Evolutionary conservation across 1,140 invertebrate species (phyloP).

Genomic region (Bombus terrestris): DNA sequence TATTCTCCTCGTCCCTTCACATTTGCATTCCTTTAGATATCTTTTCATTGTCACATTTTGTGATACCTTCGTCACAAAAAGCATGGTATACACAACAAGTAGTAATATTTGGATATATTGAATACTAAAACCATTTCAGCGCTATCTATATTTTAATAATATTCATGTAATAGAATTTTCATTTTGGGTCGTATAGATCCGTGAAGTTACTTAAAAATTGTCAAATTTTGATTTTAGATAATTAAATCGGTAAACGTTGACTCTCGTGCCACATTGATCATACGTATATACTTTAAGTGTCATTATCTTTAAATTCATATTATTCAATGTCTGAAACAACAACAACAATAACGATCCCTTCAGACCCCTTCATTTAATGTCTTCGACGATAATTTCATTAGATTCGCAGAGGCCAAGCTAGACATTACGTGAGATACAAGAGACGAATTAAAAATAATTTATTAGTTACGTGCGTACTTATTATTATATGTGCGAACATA

Average conservation of each 20-base stretch:
- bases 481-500: no score
- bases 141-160: neutral
- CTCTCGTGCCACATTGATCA: no score
- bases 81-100: no score
- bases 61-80: no score
- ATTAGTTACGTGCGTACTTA: neutral
- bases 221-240: neutral
- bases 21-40: no score
- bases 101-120: neutral
- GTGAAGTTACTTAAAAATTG: no score
- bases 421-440: no score
- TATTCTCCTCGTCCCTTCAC: no score
- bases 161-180: neutral
- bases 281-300: neutral
- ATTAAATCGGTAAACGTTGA: neutral
- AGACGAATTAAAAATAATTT: neutral
- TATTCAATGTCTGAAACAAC: neutral
- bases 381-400: neutral
- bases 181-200: neutral
- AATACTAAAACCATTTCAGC: neutral
- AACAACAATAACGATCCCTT: neutral
- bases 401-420: neutral
- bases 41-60: no score
- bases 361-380: neutral
- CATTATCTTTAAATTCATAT: neutral